A percentile compares a stretch with the other conserved stretches of the same genome.
Conservation (phyloP, 2,113 vertebrate genomes). For the Pandion haliaetus region DNA sequence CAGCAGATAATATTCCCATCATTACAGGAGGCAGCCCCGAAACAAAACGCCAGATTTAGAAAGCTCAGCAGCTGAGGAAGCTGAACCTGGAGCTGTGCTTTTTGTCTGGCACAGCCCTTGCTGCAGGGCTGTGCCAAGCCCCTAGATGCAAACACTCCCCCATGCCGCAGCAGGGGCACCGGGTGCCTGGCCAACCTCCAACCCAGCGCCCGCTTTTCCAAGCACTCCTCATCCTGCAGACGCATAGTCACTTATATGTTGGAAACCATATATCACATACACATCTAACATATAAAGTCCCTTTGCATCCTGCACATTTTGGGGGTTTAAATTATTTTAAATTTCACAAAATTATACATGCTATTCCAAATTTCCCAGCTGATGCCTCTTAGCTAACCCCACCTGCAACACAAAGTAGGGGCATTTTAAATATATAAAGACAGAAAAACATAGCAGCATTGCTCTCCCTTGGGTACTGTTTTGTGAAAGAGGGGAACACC, state of each 20-base stretch:
- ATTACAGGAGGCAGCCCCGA: background rate
- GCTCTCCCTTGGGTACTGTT: background rate
- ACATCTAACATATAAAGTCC: background rate
- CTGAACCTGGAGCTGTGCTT: background rate
- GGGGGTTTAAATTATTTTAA: background rate
- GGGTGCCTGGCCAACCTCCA: background rate
- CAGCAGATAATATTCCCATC: background rate
- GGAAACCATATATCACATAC: background rate
- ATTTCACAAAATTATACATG: background rate
- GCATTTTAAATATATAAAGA: background rate
- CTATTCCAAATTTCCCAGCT: background rate
- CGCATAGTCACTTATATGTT: background rate
- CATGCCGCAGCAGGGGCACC: accelerated
- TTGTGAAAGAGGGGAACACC: background rate
- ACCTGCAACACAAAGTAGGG: background rate
- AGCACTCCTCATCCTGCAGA: background rate
- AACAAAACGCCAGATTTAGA: background rate
- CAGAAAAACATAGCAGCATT: background rate
- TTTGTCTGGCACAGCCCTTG: background rate
- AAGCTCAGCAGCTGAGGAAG: background rate
- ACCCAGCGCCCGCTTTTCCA: background rate
- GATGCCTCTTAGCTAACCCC: background rate
- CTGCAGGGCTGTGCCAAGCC: background rate
- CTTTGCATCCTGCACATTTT: background rate
- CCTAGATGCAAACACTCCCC: background rate